Evolutionary conservation across 1,140 invertebrate species (phyloP), one percentile per base, ranked within the genome.

Genomic region (Drosophila navojoa): DNA sequence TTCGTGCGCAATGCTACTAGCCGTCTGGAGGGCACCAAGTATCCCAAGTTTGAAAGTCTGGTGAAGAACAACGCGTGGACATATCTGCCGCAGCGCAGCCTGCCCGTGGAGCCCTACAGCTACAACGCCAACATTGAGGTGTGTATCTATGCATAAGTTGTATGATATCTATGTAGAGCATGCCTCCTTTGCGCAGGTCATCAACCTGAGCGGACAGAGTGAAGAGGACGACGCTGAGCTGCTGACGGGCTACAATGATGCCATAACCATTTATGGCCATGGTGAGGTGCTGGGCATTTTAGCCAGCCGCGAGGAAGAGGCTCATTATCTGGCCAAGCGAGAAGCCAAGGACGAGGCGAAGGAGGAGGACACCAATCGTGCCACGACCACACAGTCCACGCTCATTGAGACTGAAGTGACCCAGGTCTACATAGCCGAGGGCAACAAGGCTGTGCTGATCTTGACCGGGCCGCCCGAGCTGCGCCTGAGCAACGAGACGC

Each of bases 211-310:
- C 73, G 93, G 94, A 0, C 92, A 92, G 13, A 92, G 92, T 79
- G 93, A 93, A 6, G 93, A 94, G 73, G 92, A 94, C 27, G 94
- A 94, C 52, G 92, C 92, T 0, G 93, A 94, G 89, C 93, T 94
- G 79, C 92, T 94, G 19, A 92, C 93, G 57, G 93, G 93, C 13
- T 94, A 93, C 73, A 93, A 93, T 2, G 91, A 94, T 19, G 92
- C 94, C 0, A 78, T 94, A 69, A 93, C 93, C 44, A 93, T 93
- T 15, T 94, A 94, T 70, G 94, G 94, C 0, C 77, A 90, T 5
- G 94, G 93, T 1, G 84, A 92, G 35, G 93, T 94, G 2, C 75
- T 94, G 10, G 94, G 93, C 2, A 93, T 94, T 25, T 71, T 94
- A 71, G 94, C 93, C 77, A 92, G 77, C 45, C 91, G 85, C 22